These are phyloP conservation scores for Rotaria macrura DNA, from an alignment of 2,888 invertebrate species.

Conservation along the genomic window DNA sequence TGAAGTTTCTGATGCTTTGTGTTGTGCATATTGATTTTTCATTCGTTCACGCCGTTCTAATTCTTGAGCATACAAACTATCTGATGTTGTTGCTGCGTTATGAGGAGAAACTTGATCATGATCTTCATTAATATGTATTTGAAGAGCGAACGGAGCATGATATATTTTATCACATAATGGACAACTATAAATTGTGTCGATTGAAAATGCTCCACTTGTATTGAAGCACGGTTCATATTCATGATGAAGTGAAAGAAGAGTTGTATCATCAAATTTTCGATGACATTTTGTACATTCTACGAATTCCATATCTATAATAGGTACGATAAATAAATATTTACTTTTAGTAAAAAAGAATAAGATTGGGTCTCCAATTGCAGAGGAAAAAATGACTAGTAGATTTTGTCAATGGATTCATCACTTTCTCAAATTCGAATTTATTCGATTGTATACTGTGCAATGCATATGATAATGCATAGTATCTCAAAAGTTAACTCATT, in stretches of 20 bases:
- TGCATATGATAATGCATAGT: no score
- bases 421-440: no score
- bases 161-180: conserved; percentile 48
- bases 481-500: no score
- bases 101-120: conserved; percentile 30
- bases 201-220: not conserved
- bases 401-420: no score
- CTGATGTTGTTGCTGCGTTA: conserved; percentile 47
- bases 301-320: not conserved
- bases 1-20: conserved; percentile 51
- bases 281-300: conserved; percentile 16
- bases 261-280: conserved; percentile 5
- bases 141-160: conserved; percentile 55
- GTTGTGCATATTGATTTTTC: conserved; percentile 63
- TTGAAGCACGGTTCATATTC: not conserved
- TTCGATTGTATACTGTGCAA: no score
- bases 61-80: conserved; percentile 54
- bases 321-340: not conserved
- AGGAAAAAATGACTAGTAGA: no score
- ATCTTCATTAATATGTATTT: conserved; percentile 62
- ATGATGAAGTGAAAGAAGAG: conserved; percentile 20
- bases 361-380: not conserved
- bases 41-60: conserved; percentile 58
- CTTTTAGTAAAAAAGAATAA: not conserved
- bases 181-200: conserved; percentile 36